phyloP scores from a whole-genome alignment of 2,113 vertebrate genomes.

The Charina bottae region DNA sequence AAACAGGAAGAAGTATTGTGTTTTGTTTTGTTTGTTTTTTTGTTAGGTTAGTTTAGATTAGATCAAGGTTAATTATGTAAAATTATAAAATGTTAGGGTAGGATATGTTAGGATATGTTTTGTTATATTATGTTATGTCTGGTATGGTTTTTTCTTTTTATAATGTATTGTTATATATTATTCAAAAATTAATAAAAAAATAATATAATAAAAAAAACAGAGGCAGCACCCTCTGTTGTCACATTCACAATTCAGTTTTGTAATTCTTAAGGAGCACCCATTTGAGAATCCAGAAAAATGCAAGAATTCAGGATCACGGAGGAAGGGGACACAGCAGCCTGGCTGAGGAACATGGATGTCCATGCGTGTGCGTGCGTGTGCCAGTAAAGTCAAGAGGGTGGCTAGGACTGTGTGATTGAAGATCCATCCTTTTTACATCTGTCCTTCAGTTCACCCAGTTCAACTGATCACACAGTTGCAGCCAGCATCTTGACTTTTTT shows the following conservation, averaged over 20 bases:
- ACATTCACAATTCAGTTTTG: not conserved
- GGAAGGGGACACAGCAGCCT: not conserved
- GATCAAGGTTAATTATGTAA: no score
- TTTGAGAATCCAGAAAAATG: not conserved
- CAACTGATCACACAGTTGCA: not conserved
- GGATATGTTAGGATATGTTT: no score
- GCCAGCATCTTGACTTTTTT: not conserved
- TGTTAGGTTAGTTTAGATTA: no score
- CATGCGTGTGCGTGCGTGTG: no score
- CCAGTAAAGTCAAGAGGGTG: not conserved
- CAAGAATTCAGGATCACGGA: not conserved
- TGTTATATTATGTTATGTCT: no score
- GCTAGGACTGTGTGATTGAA: not conserved
- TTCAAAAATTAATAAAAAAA: no score
- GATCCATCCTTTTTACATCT: not conserved
- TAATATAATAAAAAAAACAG: no score
- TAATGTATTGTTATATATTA: no score
- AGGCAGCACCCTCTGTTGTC: not conserved
- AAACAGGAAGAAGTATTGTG: no score
- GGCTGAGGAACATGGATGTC: not conserved
- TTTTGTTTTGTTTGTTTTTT: no score
- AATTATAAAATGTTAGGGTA: no score
- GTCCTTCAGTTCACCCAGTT: not conserved
- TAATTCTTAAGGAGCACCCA: not conserved
- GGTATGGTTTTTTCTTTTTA: no score